Percentiles rank a stretch among this genome's conserved stretches.
phyloP scores from a whole-genome alignment of 2,888 invertebrate genomes.

The Helicoverpa assulta region DNA sequence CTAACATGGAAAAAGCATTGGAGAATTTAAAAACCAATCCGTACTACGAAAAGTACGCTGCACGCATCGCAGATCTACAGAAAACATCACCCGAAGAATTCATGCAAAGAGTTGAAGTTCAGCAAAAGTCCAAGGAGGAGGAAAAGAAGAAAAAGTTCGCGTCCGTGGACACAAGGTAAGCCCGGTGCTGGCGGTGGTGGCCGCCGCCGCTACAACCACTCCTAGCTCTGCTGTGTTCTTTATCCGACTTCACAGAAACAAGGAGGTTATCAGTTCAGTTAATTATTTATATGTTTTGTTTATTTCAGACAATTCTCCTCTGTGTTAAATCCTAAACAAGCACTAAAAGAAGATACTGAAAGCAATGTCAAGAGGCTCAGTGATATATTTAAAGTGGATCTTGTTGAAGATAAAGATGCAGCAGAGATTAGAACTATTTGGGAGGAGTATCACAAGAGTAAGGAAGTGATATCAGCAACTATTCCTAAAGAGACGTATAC shows the following conservation, averaged over 20 bases:
- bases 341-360: slow-evolving; percentile 65
- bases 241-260: no score
- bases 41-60: slow-evolving; percentile 95
- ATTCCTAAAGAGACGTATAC: slow-evolving; percentile 91
- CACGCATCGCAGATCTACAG: slow-evolving; percentile 93
- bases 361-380: slow-evolving; percentile 88
- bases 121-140: slow-evolving; percentile 76
- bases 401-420: slow-evolving; percentile 92
- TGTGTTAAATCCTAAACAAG: slow-evolving; percentile 91
- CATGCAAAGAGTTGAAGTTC: slow-evolving; percentile 90
- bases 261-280: no score
- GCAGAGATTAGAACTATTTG: slow-evolving; percentile 94
- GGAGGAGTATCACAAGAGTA: slow-evolving; percentile 94
- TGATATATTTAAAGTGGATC: slow-evolving; percentile 94
- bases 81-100: slow-evolving; percentile 94
- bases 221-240: not conserved
- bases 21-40: slow-evolving; percentile 92
- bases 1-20: slow-evolving; percentile 84
- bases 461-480: slow-evolving; percentile 94
- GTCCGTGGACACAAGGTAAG: slow-evolving; percentile 81
- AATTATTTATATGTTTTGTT: not conserved
- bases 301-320: slow-evolving; percentile 91
- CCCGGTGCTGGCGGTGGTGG: not conserved
- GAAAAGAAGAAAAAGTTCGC: slow-evolving; percentile 80
- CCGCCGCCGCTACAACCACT: not conserved